A percentile compares a stretch with the other conserved stretches of the same genome.
Evolutionary conservation across 2,797 vertebrate genomes (phyloP).

Genomic region (Gorsachius magnificus): DNA sequence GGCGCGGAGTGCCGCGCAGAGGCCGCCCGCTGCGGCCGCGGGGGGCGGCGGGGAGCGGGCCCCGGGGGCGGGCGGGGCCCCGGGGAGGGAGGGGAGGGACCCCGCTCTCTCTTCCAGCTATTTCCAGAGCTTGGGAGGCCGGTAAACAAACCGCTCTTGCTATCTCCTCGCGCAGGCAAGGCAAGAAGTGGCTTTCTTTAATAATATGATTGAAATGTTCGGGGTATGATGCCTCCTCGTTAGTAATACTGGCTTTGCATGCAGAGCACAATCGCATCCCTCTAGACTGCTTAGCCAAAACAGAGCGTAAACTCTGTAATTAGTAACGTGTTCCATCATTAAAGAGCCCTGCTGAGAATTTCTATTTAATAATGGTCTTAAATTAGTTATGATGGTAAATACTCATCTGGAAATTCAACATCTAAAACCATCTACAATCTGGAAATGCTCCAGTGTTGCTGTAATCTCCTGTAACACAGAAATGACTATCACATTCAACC

Average conservation of each 20-base stretch:
- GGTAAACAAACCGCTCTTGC: not conserved
- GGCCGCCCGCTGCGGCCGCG: not conserved
- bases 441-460: constrained; percentile 75
- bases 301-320: constrained; percentile 73
- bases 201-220: constrained; percentile 63
- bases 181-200: constrained; percentile 47
- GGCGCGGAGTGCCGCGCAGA: not conserved
- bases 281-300: constrained; percentile 72
- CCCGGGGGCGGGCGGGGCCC: not conserved
- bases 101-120: not conserved
- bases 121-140: not conserved
- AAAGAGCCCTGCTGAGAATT: constrained; percentile 79
- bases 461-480: constrained; percentile 73
- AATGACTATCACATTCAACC: constrained; percentile 65
- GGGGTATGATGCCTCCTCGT: constrained; percentile 57
- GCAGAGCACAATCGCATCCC: constrained; percentile 44
- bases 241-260: constrained; percentile 73
- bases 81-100: not conserved
- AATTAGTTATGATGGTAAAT: constrained; percentile 83
- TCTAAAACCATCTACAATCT: constrained; percentile 70
- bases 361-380: constrained; percentile 77
- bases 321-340: constrained; percentile 74
- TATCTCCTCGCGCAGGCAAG: not conserved
- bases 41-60: not conserved
- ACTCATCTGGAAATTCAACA: constrained; percentile 78